A percentile compares a stretch with the other conserved stretches of the same genome.
These are phyloP conservation scores for Penaeus vannamei DNA, from an alignment of 1,140 invertebrate genomes.

Conservation along the genomic window DNA sequence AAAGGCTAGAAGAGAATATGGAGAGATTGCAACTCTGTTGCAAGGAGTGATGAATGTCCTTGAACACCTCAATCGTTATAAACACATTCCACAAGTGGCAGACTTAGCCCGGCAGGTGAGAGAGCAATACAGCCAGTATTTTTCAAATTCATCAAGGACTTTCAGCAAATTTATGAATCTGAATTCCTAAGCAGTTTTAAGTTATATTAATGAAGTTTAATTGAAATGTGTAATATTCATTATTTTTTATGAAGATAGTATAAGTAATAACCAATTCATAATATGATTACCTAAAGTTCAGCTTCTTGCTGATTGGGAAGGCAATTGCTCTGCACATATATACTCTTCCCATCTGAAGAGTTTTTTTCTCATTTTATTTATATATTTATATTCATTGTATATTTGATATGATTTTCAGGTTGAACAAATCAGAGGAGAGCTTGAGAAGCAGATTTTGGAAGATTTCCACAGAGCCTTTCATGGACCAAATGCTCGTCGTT, in stretches of 20 bases:
- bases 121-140: conserved; percentile 32
- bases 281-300: too few species aligned
- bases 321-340: too few species aligned
- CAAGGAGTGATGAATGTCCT: conserved; percentile 97
- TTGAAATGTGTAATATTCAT: too few species aligned
- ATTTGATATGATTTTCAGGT: conserved; percentile 76
- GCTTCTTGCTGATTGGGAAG: too few species aligned
- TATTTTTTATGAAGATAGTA: too few species aligned
- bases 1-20: conserved; percentile 83
- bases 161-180: too few species aligned
- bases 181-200: too few species aligned
- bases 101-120: conserved; percentile 82
- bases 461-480: conserved; percentile 96
- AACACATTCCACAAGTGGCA: conserved; percentile 89
- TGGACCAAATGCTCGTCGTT: conserved; percentile 81
- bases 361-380: too few species aligned
- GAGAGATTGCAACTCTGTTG: conserved; percentile 94
- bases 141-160: background rate
- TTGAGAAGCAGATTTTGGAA: conserved; percentile 92
- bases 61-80: conserved; percentile 88
- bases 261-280: too few species aligned
- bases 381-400: too few species aligned
- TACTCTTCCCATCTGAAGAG: too few species aligned
- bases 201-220: too few species aligned
- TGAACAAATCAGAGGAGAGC: conserved; percentile 84